Evolutionary conservation across 2,113 vertebrate species (phyloP).

Genomic region (Phaethon lepturus): DNA sequence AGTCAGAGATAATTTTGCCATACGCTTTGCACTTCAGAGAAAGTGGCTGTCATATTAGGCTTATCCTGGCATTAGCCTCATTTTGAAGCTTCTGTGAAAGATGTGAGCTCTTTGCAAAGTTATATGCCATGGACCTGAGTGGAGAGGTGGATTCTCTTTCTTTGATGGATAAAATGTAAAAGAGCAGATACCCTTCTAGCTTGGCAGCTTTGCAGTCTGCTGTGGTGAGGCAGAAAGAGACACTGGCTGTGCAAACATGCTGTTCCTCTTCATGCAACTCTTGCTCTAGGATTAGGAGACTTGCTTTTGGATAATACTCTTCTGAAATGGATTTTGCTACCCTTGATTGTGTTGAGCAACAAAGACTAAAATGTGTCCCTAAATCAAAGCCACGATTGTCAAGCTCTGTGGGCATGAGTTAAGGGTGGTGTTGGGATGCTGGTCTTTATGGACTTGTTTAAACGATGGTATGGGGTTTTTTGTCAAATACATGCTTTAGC

Average conservation of each 20-base stretch:
- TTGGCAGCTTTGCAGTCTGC: background rate
- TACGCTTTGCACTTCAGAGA: background rate
- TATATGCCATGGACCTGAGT: background rate
- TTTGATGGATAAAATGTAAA: background rate
- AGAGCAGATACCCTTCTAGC: background rate
- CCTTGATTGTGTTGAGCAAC: background rate
- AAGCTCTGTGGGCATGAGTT: background rate
- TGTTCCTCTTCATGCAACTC: background rate
- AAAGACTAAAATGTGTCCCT: background rate
- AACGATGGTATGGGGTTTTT: background rate
- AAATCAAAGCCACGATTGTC: background rate
- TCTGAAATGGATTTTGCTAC: background rate
- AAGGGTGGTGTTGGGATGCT: background rate
- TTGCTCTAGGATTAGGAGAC: background rate
- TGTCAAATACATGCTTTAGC: background rate
- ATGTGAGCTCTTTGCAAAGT: background rate
- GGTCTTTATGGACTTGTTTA: background rate
- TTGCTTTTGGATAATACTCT: background rate
- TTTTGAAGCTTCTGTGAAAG: background rate
- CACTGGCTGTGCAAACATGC: background rate
- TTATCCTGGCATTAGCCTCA: background rate
- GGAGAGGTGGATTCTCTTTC: background rate
- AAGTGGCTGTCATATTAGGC: fast-evolving
- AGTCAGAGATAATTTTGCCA: background rate
- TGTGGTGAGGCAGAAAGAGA: background rate